phyloP scores from a whole-genome alignment of 1,140 invertebrate species.

The Cotesia typhae region DNA sequence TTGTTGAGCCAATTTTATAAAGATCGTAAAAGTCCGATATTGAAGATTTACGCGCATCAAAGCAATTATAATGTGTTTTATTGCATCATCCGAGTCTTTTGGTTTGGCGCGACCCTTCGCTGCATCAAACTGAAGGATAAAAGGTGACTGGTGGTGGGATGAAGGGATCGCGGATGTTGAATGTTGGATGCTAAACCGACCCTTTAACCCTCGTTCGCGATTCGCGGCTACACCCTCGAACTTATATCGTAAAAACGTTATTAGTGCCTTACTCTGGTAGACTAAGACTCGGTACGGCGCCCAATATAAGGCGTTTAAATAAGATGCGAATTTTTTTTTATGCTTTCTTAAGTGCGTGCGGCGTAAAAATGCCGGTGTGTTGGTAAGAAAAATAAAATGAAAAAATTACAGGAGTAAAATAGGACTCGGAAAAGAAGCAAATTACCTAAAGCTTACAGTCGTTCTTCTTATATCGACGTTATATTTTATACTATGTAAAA shows the following conservation, averaged over 20 bases:
- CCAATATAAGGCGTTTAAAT: constrained; percentile 58
- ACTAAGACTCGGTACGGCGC: constrained; percentile 38
- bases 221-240: constrained; percentile 53
- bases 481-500: constrained; percentile 28
- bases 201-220: constrained; percentile 40
- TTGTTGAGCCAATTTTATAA: constrained; percentile 61
- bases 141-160: not conserved
- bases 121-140: not conserved
- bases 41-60: constrained; percentile 61
- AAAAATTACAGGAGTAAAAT: not conserved
- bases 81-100: constrained; percentile 43
- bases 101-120: constrained; percentile 3
- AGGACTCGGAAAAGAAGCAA: constrained; percentile 2
- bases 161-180: too few relatives aligned
- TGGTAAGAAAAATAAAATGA: constrained; percentile 45
- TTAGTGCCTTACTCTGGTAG: constrained; percentile 50
- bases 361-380: constrained; percentile 43
- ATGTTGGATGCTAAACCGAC: not conserved
- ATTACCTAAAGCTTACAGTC: constrained; percentile 12
- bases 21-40: constrained; percentile 61
- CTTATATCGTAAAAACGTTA: constrained; percentile 66
- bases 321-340: constrained; percentile 61
- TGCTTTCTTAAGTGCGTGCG: constrained; percentile 44
- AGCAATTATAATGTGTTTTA: constrained; percentile 66
- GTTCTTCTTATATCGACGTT: constrained; percentile 26